Evolutionary conservation across 2,797 vertebrate species (phyloP), one percentile per base, ranked within the genome.

Genomic region (Scyliorhinus canicula): DNA sequence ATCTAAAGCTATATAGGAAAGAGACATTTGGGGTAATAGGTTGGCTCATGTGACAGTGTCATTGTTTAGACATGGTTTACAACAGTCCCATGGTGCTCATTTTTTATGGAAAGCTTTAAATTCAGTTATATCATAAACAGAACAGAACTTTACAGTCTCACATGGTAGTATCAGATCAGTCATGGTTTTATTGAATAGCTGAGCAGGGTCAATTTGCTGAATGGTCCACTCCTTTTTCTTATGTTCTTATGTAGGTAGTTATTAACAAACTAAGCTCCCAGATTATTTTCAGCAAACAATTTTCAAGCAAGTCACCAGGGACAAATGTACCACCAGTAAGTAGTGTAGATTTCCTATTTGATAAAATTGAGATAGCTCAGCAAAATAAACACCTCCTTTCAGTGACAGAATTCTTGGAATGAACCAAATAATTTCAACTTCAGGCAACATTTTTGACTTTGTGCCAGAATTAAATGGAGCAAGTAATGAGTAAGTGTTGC

Each of bases 401-500:
- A 67, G 9, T 52, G 16, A 35, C 21, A 71, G 44, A 50, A 71
- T 71, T 93, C 93, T 60, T 93, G 40, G 16, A 93, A 69, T 52
- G 31, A 93, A 67, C 9, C 44, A 93, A 67, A 71, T 47, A 1
- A 47, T 28, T 26, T 67, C 47, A 71, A 71, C 31, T 50, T 93
- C 35, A 26, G 47, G 44, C 11, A 65, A 26, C 65, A 71, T 93
- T 16, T 71, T 94, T 94, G 44, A 52, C 9, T 14, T 16, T 52
- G 5, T 1, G 67, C 93, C 93, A 74, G 67, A 11, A 28, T 94
- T 94, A 94, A 94, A 94, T 69, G 40, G 52, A 74, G 65, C 93
- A 69, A 74, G 55, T 52, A 94, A 94, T 94, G 93, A 93, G 44
- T 93, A 47, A 52, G 47, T 50, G 28, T 69, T 93, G 40, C 40